Conservation (phyloP, 2,888 invertebrate species). For the Calliphora vomitoria region DNA sequence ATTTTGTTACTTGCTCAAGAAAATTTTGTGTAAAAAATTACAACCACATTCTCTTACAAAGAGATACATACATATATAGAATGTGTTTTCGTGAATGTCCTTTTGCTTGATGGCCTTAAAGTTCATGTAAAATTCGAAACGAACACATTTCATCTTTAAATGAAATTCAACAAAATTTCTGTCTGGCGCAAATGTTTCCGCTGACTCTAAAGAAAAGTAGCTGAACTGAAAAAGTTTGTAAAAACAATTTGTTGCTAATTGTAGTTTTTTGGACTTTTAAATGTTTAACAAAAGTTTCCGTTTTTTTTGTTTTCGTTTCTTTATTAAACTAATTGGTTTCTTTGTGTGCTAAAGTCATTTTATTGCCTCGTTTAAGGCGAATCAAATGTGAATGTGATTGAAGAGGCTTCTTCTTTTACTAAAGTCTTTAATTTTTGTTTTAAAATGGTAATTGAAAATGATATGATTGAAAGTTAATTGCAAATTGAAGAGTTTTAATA, state of each 20-base stretch:
- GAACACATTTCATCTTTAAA: slow-evolving; percentile 7
- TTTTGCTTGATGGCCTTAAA: not conserved
- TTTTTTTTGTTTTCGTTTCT: slow-evolving; percentile 40
- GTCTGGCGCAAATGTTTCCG: slow-evolving; percentile 34
- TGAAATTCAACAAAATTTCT: slow-evolving; percentile 4
- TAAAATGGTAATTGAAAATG: not conserved
- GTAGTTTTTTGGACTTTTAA: slow-evolving; percentile 68
- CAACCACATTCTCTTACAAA: not conserved
- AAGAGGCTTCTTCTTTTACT: not conserved
- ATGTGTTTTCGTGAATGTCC: not conserved
- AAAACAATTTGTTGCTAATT: slow-evolving; percentile 71
- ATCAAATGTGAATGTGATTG: slow-evolving; percentile 21
- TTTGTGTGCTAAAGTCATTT: slow-evolving; percentile 39
- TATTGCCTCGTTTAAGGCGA: slow-evolving; percentile 52
- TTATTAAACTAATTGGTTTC: slow-evolving; percentile 66
- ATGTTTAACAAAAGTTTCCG: slow-evolving; percentile 61
- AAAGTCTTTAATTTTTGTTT: slow-evolving; percentile 11
- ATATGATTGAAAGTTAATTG: not conserved
- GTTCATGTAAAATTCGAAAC: not conserved
- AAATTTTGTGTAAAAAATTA: not conserved
- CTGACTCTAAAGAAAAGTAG: slow-evolving; percentile 4
- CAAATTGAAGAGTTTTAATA: slow-evolving; percentile 1
- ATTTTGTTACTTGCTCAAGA: not conserved
- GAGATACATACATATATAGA: not conserved
- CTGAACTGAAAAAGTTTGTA: slow-evolving; percentile 41